phyloP scores from a whole-genome alignment of 2,888 invertebrate species.

The Ormyrus nitidulus region DNA sequence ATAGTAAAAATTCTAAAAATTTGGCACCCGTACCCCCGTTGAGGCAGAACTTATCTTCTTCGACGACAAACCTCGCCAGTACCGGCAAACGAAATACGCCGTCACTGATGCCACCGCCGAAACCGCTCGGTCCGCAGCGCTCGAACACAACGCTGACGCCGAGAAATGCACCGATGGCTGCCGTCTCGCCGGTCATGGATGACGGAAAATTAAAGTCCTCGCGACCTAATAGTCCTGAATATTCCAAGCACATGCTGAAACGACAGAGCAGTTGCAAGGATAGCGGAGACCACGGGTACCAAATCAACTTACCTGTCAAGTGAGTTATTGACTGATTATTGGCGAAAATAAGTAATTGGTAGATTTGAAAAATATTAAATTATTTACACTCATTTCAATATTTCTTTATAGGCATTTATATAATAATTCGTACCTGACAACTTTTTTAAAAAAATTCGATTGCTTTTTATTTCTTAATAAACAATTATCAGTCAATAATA shows the following conservation, averaged over 20 bases:
- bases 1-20: constrained; percentile 68
- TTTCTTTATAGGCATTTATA: no score
- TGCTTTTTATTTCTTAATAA: no score
- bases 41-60: constrained; percentile 69
- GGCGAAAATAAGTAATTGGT: not conserved
- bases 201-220: constrained; percentile 69
- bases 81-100: constrained; percentile 55
- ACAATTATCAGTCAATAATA: no score
- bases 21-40: constrained; percentile 72
- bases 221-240: constrained; percentile 72
- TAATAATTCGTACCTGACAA: no score
- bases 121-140: constrained; percentile 72
- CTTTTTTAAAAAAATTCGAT: no score
- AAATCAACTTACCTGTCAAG: constrained; percentile 73
- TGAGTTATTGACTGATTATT: constrained; percentile 58
- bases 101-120: constrained; percentile 56
- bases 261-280: constrained; percentile 71
- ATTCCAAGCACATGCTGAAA: constrained; percentile 70
- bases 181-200: constrained; percentile 72
- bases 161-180: constrained; percentile 73
- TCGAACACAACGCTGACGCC: constrained; percentile 73
- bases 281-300: constrained; percentile 68
- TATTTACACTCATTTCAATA: not conserved
- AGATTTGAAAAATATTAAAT: not conserved
- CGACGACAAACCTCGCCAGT: constrained; percentile 57